Evolutionary conservation across 2,797 vertebrate genomes (phyloP), one percentile per base, ranked within the genome.

Genomic region (Halcyon leucocephala): DNA sequence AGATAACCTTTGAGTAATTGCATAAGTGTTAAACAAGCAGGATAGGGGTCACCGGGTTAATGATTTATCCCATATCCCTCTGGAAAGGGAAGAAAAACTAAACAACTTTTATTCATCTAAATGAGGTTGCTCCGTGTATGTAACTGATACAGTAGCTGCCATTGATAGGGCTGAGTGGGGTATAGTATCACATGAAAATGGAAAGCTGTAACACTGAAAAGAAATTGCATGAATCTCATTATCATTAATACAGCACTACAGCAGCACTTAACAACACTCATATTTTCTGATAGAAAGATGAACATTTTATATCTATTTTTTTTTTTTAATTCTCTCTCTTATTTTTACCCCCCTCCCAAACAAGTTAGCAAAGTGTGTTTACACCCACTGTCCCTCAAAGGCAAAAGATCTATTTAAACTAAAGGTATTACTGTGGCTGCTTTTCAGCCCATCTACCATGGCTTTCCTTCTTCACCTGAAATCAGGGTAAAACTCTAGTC

Each of bases 221-320:
- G 55, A 92, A 95, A 92, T 91, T 83, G 16, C 58, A 67, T 93
- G 83, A 95, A 95, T 94, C 74, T 93, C 84, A 92, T 96, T 95
- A 92, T 69, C 62, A 42, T 92, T 85, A 94, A 57, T 91, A 78
- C 22, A 72, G 64, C 70, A 80, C 70, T 70, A 73, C 54, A 92
- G 62, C 25, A 74, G 54, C 74, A 67, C 78, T 96, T 95, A 87
- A 49, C 57, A 94, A 39, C 64, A 57, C 46, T 90, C 69, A 15
- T 67, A 39, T 70, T 91, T 96, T 93, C 49, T 90, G 88, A 87
- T 65, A 71, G n/a, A 7, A 91, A 89, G 44, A 86, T 55, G 61
- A 90, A 64, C 33, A 15, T 83, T 95, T 82, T 16, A 52, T 70
- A 52, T 88, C 22, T 44, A 58, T 7, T 4, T 7, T 4, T 52